These are phyloP conservation scores for Speoplatyrhinus poulsoni DNA, from an alignment of 2,113 vertebrate genomes.

Conservation along the genomic window DNA sequence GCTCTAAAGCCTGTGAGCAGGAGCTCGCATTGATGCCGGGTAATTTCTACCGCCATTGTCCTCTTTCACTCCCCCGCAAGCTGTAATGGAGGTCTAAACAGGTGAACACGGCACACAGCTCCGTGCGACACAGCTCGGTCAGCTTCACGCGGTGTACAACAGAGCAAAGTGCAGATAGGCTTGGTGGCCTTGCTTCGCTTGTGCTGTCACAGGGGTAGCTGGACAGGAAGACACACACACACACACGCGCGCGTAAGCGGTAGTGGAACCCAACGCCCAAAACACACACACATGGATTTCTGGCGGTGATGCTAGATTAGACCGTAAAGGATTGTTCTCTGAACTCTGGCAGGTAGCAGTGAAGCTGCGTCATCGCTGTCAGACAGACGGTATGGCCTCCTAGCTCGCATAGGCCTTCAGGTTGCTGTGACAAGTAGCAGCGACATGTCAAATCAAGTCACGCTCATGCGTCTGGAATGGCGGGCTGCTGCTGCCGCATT, in stretches of 20 bases:
- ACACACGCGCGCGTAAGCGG: neutral
- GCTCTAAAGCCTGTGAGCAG: neutral
- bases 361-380: conserved; percentile 30
- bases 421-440: conserved; percentile 34
- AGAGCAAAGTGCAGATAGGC: neutral
- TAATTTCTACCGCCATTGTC: conserved; percentile 47
- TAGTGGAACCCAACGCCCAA: too few species aligned
- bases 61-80: conserved; percentile 26
- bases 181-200: neutral
- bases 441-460: conserved; percentile 22
- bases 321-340: neutral
- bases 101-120: neutral
- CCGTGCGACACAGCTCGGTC: neutral
- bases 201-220: neutral
- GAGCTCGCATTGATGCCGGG: conserved; percentile 38
- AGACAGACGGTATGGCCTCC: neutral
- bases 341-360: conserved; percentile 14
- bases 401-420: conserved; percentile 9
- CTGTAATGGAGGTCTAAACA: neutral
- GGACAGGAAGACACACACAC: neutral
- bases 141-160: conserved; percentile 12
- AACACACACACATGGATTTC: neutral
- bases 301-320: neutral
- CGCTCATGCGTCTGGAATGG: conserved; percentile 25
- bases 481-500: conserved; percentile 11